These are phyloP conservation scores for Bradypodion pumilum DNA, from an alignment of 2,797 vertebrate species.

Conservation along the genomic window DNA sequence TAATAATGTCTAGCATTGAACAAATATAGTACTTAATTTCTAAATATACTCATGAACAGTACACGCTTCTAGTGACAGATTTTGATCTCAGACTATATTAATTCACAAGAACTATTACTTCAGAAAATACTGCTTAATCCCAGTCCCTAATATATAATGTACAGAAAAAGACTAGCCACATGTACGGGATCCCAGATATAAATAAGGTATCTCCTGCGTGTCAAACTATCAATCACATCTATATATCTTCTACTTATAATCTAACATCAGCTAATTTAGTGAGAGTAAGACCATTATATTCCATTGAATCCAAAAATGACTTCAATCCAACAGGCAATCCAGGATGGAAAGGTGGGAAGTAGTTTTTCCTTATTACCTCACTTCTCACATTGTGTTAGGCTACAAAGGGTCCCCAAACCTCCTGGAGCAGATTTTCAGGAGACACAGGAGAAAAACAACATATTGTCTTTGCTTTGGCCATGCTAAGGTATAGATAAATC, in stretches of 20 bases:
- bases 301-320: neutral
- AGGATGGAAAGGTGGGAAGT: neutral
- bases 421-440: neutral
- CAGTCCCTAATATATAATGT: neutral
- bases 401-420: neutral
- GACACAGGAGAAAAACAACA: fast-evolving
- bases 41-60: neutral
- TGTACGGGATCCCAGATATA: neutral
- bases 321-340: neutral
- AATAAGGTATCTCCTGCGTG: neutral
- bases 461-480: constrained; percentile 38
- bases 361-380: neutral
- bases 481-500: neutral
- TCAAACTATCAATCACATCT: neutral
- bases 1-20: neutral
- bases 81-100: too few species aligned
- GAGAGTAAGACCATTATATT: neutral
- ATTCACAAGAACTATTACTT: too few species aligned
- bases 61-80: too few species aligned
- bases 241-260: neutral
- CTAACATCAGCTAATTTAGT: neutral
- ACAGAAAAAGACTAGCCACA: neutral
- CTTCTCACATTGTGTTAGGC: neutral
- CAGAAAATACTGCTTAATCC: too few species aligned
- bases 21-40: neutral